A percentile compares a stretch with the other conserved stretches of the same genome.
phyloP scores from a whole-genome alignment of 92 coral and sea anemone species.

The Paramuricea clavata region DNA sequence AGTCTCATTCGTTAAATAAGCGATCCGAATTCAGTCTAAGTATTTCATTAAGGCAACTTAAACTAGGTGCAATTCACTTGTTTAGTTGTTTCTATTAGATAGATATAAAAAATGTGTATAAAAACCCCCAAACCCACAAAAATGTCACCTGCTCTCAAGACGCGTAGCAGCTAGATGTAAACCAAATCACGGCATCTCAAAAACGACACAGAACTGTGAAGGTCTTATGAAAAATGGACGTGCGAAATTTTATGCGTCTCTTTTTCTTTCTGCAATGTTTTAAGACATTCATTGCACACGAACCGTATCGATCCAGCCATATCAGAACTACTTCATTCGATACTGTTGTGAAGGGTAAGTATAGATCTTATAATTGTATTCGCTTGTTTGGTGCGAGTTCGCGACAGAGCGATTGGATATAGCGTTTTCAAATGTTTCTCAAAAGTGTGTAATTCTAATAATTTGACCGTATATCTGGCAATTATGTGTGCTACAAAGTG shows the following conservation, averaged over 20 bases:
- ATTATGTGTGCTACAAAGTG: no score
- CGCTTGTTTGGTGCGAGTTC: background rate
- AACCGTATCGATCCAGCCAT: background rate
- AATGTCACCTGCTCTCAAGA: background rate
- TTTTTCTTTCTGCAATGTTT: background rate
- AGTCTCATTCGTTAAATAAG: no score
- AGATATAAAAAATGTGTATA: no score
- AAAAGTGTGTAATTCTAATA: no score
- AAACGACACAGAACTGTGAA: background rate
- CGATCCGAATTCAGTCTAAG: no score
- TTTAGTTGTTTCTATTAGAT: no score
- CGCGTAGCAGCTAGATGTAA: background rate
- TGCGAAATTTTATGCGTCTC: background rate
- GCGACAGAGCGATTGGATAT: no score
- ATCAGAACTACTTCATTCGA: background rate
- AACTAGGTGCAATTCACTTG: no score
- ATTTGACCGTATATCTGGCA: no score
- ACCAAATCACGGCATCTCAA: background rate
- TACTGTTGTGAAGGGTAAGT: background rate
- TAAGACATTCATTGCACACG: background rate
- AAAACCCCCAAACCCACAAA: background rate
- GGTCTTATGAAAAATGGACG: background rate
- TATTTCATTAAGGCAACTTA: no score
- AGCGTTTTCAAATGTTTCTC: no score
- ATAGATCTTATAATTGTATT: background rate